phyloP scores from a whole-genome alignment of 2,113 vertebrate genomes.

The Plecturocebus donacophilus region DNA sequence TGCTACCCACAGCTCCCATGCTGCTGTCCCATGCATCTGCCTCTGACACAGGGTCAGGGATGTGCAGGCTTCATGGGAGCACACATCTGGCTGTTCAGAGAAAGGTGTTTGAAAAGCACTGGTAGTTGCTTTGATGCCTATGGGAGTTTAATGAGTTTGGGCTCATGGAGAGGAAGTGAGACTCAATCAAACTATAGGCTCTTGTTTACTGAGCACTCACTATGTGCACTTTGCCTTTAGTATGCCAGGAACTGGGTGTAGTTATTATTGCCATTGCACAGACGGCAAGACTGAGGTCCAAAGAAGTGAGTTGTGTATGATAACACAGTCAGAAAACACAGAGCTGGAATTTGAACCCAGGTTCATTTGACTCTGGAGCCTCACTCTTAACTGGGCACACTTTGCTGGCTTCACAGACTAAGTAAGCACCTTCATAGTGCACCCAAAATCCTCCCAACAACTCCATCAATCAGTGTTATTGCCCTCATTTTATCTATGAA shows the following conservation, averaged over 20 bases:
- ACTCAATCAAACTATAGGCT: not conserved
- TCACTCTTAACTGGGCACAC: not conserved
- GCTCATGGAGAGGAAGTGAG: not conserved
- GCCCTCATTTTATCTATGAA: not conserved
- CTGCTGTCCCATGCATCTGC: not conserved
- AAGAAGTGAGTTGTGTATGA: not conserved
- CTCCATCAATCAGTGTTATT: not conserved
- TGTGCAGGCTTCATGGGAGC: not conserved
- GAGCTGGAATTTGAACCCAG: not conserved
- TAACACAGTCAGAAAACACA: not conserved
- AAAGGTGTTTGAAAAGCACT: not conserved
- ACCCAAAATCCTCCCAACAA: not conserved
- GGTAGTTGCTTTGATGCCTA: not conserved
- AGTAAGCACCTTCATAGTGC: not conserved
- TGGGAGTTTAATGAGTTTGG: not conserved
- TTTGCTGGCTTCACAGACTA: not conserved
- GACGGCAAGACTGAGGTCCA: not conserved
- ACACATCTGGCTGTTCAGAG: not conserved
- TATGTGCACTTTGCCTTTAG: not conserved
- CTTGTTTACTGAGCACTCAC: not conserved
- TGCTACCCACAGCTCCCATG: not conserved
- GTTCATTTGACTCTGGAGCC: accelerated
- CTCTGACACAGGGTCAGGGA: not conserved
- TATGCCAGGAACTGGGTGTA: not conserved
- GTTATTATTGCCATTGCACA: not conserved